phyloP scores from a whole-genome alignment of 2,888 invertebrate species.

The Drosophila macrospina region DNA sequence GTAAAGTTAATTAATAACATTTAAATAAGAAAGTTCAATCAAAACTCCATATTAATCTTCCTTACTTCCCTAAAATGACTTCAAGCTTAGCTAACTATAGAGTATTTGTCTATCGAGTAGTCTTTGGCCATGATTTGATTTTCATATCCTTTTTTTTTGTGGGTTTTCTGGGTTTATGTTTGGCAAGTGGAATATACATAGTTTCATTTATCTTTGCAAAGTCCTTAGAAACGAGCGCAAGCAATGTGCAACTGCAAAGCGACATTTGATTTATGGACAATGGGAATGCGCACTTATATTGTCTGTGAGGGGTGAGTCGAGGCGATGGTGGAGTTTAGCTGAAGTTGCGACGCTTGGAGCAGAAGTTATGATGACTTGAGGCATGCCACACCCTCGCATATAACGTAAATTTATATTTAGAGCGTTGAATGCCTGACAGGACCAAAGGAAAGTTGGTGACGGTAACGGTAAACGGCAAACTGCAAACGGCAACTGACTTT shows the following conservation, averaged over 20 bases:
- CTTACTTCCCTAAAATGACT: no score
- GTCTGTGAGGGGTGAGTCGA: neutral
- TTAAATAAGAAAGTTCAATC: neutral
- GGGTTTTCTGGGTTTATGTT: slow-evolving; percentile 17
- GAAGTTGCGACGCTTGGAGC: slow-evolving; percentile 38
- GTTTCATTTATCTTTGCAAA: slow-evolving; percentile 70
- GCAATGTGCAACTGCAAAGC: slow-evolving; percentile 71
- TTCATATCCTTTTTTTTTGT: slow-evolving; percentile 1
- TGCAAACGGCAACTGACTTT: slow-evolving; percentile 14
- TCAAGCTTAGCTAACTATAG: neutral
- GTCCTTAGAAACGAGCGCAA: slow-evolving; percentile 37
- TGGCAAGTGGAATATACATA: slow-evolving; percentile 53
- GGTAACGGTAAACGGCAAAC: no score
- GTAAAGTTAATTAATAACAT: neutral
- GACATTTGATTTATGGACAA: slow-evolving; percentile 76
- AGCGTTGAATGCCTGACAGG: slow-evolving; percentile 45
- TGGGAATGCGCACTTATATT: slow-evolving; percentile 36
- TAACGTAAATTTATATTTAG: slow-evolving; percentile 74
- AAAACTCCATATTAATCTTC: neutral
- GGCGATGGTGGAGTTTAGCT: neutral
- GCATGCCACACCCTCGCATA: slow-evolving; percentile 44
- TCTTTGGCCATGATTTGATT: neutral
- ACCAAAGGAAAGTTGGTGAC: neutral
- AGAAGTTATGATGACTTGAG: slow-evolving; percentile 76
- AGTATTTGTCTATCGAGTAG: slow-evolving; percentile 10